Evolutionary conservation across 2,888 invertebrate species (phyloP), one percentile per base, ranked within the genome.

Genomic region (Stomorhina lunata): DNA sequence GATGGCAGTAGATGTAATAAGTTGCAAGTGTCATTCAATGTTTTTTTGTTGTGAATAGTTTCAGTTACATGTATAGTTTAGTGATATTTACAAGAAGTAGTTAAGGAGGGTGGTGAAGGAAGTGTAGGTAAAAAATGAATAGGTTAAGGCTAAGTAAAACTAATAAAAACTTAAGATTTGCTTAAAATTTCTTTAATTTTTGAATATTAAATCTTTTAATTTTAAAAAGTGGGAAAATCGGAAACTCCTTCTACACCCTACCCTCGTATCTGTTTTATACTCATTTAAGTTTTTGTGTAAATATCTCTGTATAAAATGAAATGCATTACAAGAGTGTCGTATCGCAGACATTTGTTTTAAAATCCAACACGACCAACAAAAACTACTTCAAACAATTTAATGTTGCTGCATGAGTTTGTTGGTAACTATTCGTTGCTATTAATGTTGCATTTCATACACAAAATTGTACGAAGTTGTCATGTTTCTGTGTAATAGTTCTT

Each of bases 391-490:
- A 29, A 32, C 17, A n/a, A n/a, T n/a, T n/a, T n/a, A n/a, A n/a
- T 17, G 17, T 34, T 22, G 15, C 10, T 4, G 32, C 15, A 22
- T 15, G 20, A 73, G 53, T 65, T 34, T 55, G 61, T 76, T 76
- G 25, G n/a, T n/a, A n/a, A n/a, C n/a, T 59, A 29, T 10, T 69
- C 43, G 17, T 69, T n/a, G 10, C 53, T 32, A 77, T 77, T 61
- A 61, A 69, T 63, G 50, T 61, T 61, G 40, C 53, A 77, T 69
- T 77, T 77, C 10, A 53, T 77, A 53, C 53, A 61, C 25, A 77
- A n/a, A 61, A 61, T 27, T 53, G 43, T 61, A 61, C 43, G 50
- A 77, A 69, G 69, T 69, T 77, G 77, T 77, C 77, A 77, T 77
- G 68, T 77, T 61, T 61, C 37, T 50, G 57, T n/a, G n/a, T 76